Base-by-base conservation (phyloP, 2,888 invertebrate species). In the Latrodectus hesperus region DNA sequence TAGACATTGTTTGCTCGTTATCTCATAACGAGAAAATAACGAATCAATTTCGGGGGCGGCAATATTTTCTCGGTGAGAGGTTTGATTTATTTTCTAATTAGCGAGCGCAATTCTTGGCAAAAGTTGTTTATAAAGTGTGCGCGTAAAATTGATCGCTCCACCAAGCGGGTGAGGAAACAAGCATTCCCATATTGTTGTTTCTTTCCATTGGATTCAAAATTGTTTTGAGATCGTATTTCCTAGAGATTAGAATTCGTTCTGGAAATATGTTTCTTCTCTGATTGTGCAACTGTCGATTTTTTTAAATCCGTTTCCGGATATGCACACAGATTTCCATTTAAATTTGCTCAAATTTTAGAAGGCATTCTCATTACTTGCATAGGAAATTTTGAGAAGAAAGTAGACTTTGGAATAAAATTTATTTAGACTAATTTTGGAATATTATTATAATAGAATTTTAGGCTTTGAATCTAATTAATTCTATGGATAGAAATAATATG, bases 61-160 rank as follows among this genome's bases (percentile, higher is more conserved):
- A 12, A n/a, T 60, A 60, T 60, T 60, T 60, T n/a, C 60, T 60
- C n/a, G 60, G n/a, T 16, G n/a, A 60, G 60, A 60, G 12, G 11
- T 71, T 70, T 83, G 83, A 83, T 83, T 83, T 83, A 71, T 83
- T 76, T 64, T n/a, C 76, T 76, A 76, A 83, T 83, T 83, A 83
- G 71, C 64, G 52, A 53, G 14, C 49, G 64, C 22, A 26, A 26
- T 76, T 72, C 76, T 71, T 55, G 49, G 9, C 64, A 64, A 71
- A 60, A 16, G n/a, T n/a, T 60, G 60, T 60, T 60, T 60, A 60
- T 60, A 60, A 60, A 60, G 38, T 38, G 38, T 38, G 38, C 38
- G 38, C 60, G 12, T 60, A n/a, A 60, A 16, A 16, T 60, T 60
- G 60, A 60, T 60, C 14, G 60, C n/a, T 60, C n/a, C 12, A n/a